Evolutionary conservation across 2,113 vertebrate genomes (phyloP).

Genomic region (Gulo gulo): DNA sequence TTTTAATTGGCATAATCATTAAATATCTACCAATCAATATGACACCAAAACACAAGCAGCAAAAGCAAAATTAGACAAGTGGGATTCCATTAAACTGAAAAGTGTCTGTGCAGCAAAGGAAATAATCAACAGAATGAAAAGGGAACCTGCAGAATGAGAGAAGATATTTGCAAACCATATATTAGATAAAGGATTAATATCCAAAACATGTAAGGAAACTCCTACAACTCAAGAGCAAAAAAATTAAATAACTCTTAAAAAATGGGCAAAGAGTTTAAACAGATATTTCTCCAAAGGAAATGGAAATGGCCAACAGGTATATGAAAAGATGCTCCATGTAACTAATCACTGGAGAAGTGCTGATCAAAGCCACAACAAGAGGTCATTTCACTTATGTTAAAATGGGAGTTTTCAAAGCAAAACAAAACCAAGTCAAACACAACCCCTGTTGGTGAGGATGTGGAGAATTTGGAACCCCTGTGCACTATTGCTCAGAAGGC

Average conservation of each 20-base stretch:
- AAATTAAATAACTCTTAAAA: not conserved
- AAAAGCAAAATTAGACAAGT: not conserved
- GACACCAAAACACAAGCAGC: not conserved
- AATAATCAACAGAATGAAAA: accelerated
- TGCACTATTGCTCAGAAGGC: too few species aligned
- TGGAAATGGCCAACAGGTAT: not conserved
- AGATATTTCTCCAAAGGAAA: not conserved
- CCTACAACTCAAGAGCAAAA: not conserved
- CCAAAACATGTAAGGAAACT: not conserved
- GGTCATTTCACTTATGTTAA: not conserved
- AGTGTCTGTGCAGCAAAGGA: too few species aligned
- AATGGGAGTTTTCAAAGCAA: not conserved
- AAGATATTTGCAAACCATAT: not conserved
- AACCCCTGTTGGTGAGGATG: not conserved
- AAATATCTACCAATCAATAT: not conserved
- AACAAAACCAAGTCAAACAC: not conserved
- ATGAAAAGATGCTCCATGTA: not conserved
- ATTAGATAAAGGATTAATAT: too few species aligned
- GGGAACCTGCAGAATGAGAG: too few species aligned
- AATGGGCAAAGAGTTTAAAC: not conserved
- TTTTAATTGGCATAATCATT: not conserved
- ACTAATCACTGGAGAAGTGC: not conserved
- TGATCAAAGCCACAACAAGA: not conserved
- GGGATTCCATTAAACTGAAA: accelerated
- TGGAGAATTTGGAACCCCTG: not conserved